phyloP scores from a whole-genome alignment of 1,140 invertebrate genomes.

The Mizuhopecten yessoensis region DNA sequence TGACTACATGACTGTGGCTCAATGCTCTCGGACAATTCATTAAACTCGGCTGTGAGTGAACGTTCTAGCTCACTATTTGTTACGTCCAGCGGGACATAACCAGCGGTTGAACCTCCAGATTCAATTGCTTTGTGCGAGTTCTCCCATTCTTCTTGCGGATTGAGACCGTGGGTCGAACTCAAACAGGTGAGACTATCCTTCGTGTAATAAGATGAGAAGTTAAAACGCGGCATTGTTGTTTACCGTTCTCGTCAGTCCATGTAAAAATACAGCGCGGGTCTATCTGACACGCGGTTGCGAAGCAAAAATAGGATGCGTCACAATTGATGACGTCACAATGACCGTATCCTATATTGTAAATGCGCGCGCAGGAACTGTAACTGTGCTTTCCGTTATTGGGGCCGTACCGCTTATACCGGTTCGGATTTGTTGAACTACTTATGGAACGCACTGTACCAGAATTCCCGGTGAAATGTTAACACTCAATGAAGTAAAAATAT shows the following conservation, averaged over 20 bases:
- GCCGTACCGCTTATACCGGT: too few species aligned
- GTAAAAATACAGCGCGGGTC: background rate
- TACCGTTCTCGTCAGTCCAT: background rate
- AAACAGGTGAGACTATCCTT: slow-evolving; percentile 44
- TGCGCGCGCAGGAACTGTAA: background rate
- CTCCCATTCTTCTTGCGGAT: slow-evolving; percentile 54
- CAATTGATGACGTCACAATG: slow-evolving; percentile 33
- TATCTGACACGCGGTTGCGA: background rate
- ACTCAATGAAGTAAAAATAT: too few species aligned
- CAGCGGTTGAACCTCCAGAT: background rate
- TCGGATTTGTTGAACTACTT: too few species aligned
- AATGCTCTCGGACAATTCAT: background rate
- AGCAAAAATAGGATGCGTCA: background rate
- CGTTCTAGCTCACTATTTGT: background rate
- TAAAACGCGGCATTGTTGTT: slow-evolving; percentile 51
- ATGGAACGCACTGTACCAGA: too few species aligned
- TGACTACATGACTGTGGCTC: background rate
- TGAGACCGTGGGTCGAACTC: background rate
- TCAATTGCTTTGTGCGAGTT: background rate
- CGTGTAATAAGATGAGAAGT: slow-evolving; percentile 44
- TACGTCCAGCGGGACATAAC: background rate
- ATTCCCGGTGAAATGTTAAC: too few species aligned
- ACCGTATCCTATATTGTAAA: background rate
- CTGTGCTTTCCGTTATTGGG: background rate
- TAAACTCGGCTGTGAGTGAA: background rate